Percentiles rank a stretch among this genome's conserved stretches.
Conservation (phyloP, 2,888 invertebrate genomes). For the Apamea monoglypha region DNA sequence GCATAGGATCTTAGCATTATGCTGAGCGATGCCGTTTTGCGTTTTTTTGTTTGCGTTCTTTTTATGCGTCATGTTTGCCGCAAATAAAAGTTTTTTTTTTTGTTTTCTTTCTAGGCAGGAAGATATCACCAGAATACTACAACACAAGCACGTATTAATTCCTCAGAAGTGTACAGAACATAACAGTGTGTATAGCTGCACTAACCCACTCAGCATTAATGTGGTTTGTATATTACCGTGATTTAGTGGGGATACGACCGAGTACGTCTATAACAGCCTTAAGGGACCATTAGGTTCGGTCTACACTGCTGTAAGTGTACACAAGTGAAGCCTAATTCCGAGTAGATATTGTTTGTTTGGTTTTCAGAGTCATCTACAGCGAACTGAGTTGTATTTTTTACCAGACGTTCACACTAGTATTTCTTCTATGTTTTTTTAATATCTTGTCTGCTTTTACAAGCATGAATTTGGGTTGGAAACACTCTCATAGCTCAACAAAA, state of each 20-base stretch:
- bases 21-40: too few relatives aligned
- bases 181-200: too few relatives aligned
- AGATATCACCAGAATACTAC: not conserved
- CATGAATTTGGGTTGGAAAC: not conserved
- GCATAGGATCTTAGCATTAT: too few relatives aligned
- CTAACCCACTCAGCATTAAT: constrained; percentile 2
- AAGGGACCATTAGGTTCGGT: constrained; percentile 18
- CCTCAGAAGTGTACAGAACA: not conserved
- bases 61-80: too few relatives aligned
- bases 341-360: not conserved
- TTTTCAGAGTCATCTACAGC: not conserved
- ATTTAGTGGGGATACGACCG: constrained; percentile 14
- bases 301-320: not conserved
- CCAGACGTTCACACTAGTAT: not conserved
- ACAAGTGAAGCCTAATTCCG: not conserved
- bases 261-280: not conserved
- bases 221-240: constrained; percentile 17
- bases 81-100: too few relatives aligned
- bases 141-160: not conserved
- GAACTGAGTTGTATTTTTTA: not conserved
- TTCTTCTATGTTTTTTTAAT: not conserved
- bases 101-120: too few relatives aligned
- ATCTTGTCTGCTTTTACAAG: not conserved
- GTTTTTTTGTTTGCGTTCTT: too few relatives aligned
- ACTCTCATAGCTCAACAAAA: constrained; percentile 1